Base-by-base conservation (phyloP, 2,888 invertebrate genomes). In the Tipula lateralis region DNA sequence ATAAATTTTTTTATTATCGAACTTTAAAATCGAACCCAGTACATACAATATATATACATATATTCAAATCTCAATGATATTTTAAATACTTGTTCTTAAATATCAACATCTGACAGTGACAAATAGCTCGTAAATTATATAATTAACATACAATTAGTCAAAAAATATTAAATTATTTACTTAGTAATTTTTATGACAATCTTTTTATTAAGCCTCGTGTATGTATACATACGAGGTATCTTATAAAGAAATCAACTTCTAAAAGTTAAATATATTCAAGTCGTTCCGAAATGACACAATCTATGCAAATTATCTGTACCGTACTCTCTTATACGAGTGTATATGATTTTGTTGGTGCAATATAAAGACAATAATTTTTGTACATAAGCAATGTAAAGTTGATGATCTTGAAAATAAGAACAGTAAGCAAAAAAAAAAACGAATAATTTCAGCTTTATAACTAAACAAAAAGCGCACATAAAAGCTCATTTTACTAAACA, bases 121-220 rank as follows among this genome's bases (percentile, higher is more conserved):
- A 66, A 66, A 66, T 66, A 66, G 66, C 66, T 66, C 66, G 24
- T 66, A 66, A 66, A 66, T 66, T 66, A 66, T 66, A 66, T 66
- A 66, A 66, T 66, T 66, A 66, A 66, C 66, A 66, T 66, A 66
- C 66, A 66, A 66, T 66, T 66, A 66, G 66, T 66, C 66, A 66
- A 66, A 66, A 66, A 66, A 66, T 66, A 66, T 66, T 24, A 19
- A 66, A 66, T 66, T 66, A 66, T 66, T 66, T 66, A 66, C 24
- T 66, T 66, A 66, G 24, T 66, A 66, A 66, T 44, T 44, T 44
- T 44, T 44, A n/a, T 66, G 66, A 66, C 66, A 66, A 66, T 66
- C 66, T 66, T 66, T 66, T 66, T 66, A 66, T 66, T 24, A 66
- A 66, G 66, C 66, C 24, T 24, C 66, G 6, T 66, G 66, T 66